A percentile compares a stretch with the other conserved stretches of the same genome.
Evolutionary conservation across 2,888 invertebrate genomes (phyloP).

Genomic region (Alcis repandata): DNA sequence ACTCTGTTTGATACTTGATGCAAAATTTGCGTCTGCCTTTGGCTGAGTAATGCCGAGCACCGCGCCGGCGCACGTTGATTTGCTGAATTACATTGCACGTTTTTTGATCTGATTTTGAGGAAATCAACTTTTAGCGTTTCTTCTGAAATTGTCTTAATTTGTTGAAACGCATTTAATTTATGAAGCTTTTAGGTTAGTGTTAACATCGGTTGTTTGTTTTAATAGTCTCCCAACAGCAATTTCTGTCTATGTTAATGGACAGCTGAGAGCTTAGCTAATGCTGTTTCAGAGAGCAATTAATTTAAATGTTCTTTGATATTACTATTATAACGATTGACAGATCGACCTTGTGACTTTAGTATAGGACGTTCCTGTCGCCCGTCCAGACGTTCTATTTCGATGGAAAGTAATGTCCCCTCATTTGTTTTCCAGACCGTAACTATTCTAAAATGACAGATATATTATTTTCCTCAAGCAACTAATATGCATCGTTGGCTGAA

Average conservation of each 20-base stretch:
- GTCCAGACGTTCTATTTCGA: conserved; percentile 58
- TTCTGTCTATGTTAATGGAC: conserved; percentile 12
- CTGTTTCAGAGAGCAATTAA: conserved; percentile 2
- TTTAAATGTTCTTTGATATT: conserved; percentile 3
- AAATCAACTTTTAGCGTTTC: neutral
- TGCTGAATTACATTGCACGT: neutral
- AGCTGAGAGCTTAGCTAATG: neutral
- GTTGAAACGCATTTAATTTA: conserved; percentile 2
- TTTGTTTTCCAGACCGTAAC: conserved; percentile 64
- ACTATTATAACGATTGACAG: conserved; percentile 19
- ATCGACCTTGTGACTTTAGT: conserved; percentile 40
- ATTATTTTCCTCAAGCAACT: conserved; percentile 63
- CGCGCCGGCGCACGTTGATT: neutral
- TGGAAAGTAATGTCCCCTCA: conserved; percentile 62
- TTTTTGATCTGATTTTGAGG: neutral
- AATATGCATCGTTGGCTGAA: conserved; percentile 69
- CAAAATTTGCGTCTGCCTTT: conserved; percentile 50
- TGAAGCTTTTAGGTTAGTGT: conserved; percentile 4
- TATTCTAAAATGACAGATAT: conserved; percentile 69
- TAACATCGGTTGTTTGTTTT: conserved; percentile 9
- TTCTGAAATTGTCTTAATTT: neutral
- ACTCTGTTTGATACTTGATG: conserved; percentile 75
- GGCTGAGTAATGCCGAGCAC: conserved; percentile 57
- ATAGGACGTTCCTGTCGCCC: conserved; percentile 53
- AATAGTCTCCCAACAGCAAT: conserved; percentile 6